Evolutionary conservation across 2,113 vertebrate genomes (phyloP), one percentile per base, ranked within the genome.

Genomic region (Girardinichthys multiradiatus): DNA sequence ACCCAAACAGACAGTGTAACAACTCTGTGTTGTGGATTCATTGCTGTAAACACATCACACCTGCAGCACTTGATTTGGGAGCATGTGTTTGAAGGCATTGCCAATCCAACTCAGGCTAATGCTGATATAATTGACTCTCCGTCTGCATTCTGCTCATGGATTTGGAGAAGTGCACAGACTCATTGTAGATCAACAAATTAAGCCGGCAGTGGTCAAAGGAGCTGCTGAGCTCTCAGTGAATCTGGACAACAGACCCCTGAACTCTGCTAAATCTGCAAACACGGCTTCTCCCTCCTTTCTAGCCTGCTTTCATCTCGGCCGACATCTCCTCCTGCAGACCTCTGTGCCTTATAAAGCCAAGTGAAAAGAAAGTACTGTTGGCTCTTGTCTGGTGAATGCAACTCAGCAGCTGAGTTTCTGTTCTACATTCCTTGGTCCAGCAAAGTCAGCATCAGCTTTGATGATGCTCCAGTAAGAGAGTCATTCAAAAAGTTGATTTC

Each of bases 41-140:
- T 78, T 9, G 29, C 10, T 75, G 89, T 90, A 92, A 91, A 82
- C 84, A 91, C 88, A 90, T 91, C 86, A 83, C 80, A 83, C 80
- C 71, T 29, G 35, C 33, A 81, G 80, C 85, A 80, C 89, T 88
- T 80, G 93, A 90, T 89, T 82, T 88, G 84, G 91, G 85, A 81
- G 82, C 85, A 74, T 86, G 91, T 91, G 85, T 82, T 92, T 54
- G 48, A 92, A 92, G 88, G 91, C 94, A 93, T 95, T 94, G 92
- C 74, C 85, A 71, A 60, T 83, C 87, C 87, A 70, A 92, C 91
- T 86, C 87, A 86, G 68, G 77, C 94, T 95, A 95, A 93, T 95
- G 85, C 94, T 94, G 92, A 95, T 91, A 94, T 94, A 92, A 96
- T 94, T 94, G 93, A 95, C 93, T 94, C 91, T 81, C 87, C 93